phyloP scores from a whole-genome alignment of 2,888 invertebrate genomes.

The Spilosoma lubricipeda region DNA sequence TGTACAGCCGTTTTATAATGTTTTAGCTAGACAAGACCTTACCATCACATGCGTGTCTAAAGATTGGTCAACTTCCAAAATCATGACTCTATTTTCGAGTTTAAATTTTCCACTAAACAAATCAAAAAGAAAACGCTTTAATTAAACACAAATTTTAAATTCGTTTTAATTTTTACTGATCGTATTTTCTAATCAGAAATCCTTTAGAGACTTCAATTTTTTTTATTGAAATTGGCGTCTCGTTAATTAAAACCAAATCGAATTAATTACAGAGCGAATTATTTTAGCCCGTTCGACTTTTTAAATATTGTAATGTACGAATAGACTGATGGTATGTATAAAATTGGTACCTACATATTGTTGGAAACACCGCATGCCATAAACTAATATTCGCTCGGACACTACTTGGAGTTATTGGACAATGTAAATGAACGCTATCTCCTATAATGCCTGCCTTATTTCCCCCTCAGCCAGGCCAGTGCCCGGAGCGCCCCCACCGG shows the following conservation, averaged over 20 bases:
- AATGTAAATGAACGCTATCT: constrained; percentile 87
- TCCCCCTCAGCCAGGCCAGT: constrained; percentile 77
- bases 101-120: constrained; percentile 3
- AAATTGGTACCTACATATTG: constrained; percentile 55
- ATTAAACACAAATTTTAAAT: constrained; percentile 49
- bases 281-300: constrained; percentile 68
- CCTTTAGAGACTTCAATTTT: constrained; percentile 77
- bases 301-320: constrained; percentile 59
- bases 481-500: constrained; percentile 71
- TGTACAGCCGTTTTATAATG: constrained; percentile 71
- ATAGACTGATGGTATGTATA: constrained; percentile 44
- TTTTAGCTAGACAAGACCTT: constrained; percentile 42
- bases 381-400: constrained; percentile 86
- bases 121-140: constrained; percentile 20
- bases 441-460: constrained; percentile 86
- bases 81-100: not conserved
- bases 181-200: constrained; percentile 75
- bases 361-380: constrained; percentile 72
- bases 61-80: not conserved
- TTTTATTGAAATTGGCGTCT: constrained; percentile 79
- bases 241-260: constrained; percentile 84
- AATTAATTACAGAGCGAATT: constrained; percentile 78
- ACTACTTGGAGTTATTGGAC: constrained; percentile 87
- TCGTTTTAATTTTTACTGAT: constrained; percentile 59
- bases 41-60: constrained; percentile 15